Conservation (phyloP, 2,888 invertebrate species). For the Fragum sueziense region DNA sequence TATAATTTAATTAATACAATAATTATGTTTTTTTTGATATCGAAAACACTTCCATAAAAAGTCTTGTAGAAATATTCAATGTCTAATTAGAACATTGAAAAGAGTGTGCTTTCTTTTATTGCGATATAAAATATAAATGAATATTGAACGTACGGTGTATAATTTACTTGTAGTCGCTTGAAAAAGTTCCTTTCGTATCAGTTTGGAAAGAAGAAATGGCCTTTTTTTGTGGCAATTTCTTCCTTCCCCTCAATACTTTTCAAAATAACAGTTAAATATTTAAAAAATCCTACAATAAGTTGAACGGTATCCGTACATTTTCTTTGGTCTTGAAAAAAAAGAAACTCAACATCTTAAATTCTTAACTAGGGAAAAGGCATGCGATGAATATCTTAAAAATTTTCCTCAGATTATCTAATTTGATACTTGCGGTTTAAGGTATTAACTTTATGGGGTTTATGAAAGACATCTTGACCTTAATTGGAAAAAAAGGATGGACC, state of each 20-base stretch:
- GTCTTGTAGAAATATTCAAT: background rate
- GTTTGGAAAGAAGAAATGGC: background rate
- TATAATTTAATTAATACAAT: too few species aligned
- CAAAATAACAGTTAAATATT: background rate
- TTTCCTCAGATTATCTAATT: too few species aligned
- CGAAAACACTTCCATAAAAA: background rate
- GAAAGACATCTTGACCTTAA: too few species aligned
- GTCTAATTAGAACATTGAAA: background rate
- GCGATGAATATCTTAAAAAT: background rate
- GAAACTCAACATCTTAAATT: background rate
- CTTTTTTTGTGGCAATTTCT: background rate
- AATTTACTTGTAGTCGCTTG: background rate
- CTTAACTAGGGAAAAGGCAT: background rate
- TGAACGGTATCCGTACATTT: background rate
- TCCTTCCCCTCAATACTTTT: background rate
- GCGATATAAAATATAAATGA: background rate
- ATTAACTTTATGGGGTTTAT: too few species aligned
- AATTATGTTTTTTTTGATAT: too few species aligned
- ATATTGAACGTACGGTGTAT: background rate
- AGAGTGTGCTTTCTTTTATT: background rate
- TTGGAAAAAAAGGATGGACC: too few species aligned
- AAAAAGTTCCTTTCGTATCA: background rate
- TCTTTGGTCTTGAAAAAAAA: background rate
- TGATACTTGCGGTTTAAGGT: too few species aligned
- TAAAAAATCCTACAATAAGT: background rate